Conservation (phyloP, 2,113 vertebrate genomes). For the Chlamydotis undulata region DNA sequence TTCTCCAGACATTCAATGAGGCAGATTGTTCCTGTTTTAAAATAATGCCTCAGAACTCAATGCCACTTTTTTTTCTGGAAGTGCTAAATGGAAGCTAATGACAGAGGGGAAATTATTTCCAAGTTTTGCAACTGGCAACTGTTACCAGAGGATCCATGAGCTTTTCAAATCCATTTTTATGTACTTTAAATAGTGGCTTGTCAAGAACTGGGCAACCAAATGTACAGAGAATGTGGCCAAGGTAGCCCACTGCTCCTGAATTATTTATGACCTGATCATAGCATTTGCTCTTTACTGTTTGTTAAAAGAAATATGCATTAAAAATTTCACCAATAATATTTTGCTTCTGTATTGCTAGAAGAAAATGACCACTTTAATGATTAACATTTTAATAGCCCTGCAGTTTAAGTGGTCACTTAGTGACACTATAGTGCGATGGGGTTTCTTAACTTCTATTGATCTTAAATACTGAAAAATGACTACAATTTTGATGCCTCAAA, state of each 20-base stretch:
- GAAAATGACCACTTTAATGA: not conserved
- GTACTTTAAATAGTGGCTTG: not conserved
- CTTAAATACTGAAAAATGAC: not conserved
- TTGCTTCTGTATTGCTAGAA: not conserved
- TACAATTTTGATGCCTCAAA: not conserved
- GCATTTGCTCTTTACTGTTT: not conserved
- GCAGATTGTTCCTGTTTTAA: not conserved
- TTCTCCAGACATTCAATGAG: not conserved
- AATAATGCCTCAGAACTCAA: slow-evolving; percentile 1
- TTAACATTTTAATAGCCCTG: not conserved
- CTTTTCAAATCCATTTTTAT: slow-evolving; percentile 28
- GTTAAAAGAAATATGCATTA: not conserved
- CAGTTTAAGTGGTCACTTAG: not conserved
- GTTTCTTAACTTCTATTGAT: not conserved
- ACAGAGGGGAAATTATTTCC: not conserved
- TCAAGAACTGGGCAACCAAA: not conserved
- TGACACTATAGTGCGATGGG: not conserved
- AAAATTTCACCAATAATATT: not conserved
- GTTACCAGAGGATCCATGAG: not conserved
- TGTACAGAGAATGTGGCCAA: not conserved
- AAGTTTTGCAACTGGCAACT: slow-evolving; percentile 28
- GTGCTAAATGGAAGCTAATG: not conserved
- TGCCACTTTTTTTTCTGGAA: not conserved
- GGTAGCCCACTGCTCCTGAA: not conserved
- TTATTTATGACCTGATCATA: not conserved